Conservation (phyloP, 2,888 invertebrate genomes). For the Halictus quadricinctus region DNA sequence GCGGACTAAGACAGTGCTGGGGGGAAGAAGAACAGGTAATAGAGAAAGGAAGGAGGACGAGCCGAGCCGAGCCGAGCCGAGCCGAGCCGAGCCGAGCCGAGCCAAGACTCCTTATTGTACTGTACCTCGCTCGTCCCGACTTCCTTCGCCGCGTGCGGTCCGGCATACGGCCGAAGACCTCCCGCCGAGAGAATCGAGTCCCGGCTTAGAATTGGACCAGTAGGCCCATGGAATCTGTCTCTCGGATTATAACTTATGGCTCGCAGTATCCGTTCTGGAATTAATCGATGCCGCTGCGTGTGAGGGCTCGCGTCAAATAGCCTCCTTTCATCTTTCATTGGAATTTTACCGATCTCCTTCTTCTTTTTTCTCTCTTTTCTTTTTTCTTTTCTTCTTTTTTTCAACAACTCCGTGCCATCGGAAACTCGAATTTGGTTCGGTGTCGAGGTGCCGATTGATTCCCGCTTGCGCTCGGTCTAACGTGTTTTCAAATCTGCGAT, state of each 20-base stretch:
- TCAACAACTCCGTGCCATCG: neutral
- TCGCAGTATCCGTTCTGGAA: conserved; percentile 43
- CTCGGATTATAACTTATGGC: conserved; percentile 72
- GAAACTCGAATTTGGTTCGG: neutral
- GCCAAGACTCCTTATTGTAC: conserved; percentile 12
- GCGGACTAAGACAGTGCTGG: conserved; percentile 50
- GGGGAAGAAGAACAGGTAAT: conserved; percentile 42
- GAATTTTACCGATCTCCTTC: conserved; percentile 2
- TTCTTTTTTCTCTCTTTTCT: too few relatives aligned
- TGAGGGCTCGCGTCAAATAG: neutral
- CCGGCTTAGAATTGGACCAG: conserved; percentile 68
- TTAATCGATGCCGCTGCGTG: conserved; percentile 28
- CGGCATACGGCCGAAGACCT: conserved; percentile 67
- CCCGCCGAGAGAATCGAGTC: conserved; percentile 67
- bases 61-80: neutral
- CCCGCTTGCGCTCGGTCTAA: neutral
- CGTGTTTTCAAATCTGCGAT: neutral
- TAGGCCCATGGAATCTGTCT: conserved; percentile 73
- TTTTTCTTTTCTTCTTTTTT: too few relatives aligned
- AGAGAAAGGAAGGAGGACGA: conserved; percentile 52
- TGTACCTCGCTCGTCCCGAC: conserved; percentile 55
- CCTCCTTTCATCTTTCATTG: neutral
- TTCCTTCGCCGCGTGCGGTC: conserved; percentile 74
- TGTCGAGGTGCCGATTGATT: neutral
- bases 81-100: neutral